Base-by-base conservation (phyloP, 2,888 invertebrate species). In the Cantharis rufa region DNA sequence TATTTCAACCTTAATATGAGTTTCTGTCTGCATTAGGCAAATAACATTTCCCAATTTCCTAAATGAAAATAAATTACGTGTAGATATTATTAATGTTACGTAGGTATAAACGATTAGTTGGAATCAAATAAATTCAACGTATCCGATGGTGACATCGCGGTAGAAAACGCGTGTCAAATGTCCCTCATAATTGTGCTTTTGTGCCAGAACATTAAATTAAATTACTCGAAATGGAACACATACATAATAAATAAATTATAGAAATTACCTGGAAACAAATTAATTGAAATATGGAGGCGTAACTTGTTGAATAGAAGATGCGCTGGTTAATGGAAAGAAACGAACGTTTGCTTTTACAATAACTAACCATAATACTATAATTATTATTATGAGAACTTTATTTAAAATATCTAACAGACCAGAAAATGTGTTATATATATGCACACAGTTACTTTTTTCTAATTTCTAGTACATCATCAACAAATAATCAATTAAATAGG, bases 221-320 rank as follows among this genome's bases (percentile, higher is more conserved):
- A 78, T 78, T 75, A 78, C 74, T 72, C 74, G 74, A 72, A 78
- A 72, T 74, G 77, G 69, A 70, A 74, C 63, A 70, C 72, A 74
- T n/a, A 15, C 62, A 32, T 16, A 69, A 48, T 70, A 66, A 66
- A 70, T 77, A 77, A 77, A 77, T 77, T 74, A 74, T 75, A 32
- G 32, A 72, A 74, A 77, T 74, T 69, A 66, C 15, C 74, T 71
- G 62, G 76, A 76, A 76, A 74, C 71, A 69, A 72, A 77, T 74
- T 75, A 75, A 74, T 75, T 63, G 69, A 78, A 72, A 75, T 62
- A 71, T 71, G 32, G 62, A 77, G 74, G 74, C 74, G 71, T 68
- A 71, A 71, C 77, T 71, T 73, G 73, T 74, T 73, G 77, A 77
- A 73, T 72, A 75, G 24, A 21, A 66, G 21, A 66, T 66, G 16